These are phyloP conservation scores for Thereva nobilitata DNA, from an alignment of 2,888 invertebrate species.

Conservation along the genomic window DNA sequence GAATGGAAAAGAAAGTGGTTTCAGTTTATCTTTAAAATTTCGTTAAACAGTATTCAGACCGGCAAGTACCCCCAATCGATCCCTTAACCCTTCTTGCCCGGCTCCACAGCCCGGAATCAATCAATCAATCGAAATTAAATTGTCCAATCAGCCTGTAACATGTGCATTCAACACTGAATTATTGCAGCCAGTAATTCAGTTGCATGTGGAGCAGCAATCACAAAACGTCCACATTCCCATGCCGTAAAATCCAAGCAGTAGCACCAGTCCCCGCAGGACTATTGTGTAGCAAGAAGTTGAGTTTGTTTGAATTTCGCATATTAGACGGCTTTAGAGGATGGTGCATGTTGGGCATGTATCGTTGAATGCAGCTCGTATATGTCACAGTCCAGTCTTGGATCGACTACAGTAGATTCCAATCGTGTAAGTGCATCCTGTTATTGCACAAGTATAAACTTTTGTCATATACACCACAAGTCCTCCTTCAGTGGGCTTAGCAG, in stretches of 20 bases:
- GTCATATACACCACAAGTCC: background rate
- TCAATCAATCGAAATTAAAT: conserved; percentile 41
- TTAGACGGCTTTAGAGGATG: conserved; percentile 36
- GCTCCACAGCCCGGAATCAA: background rate
- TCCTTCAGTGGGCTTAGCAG: conserved; percentile 19
- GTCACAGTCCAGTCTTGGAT: conserved; percentile 26
- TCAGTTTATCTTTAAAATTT: too few species aligned
- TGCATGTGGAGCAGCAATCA: conserved; percentile 15
- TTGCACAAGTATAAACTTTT: background rate
- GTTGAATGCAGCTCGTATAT: conserved; percentile 2
- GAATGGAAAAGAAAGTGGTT: too few species aligned
- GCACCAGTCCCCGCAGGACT: too few species aligned
- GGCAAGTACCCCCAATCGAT: too few species aligned
- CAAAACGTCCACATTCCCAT: conserved; percentile 17
- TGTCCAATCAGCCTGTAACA: conserved; percentile 41
- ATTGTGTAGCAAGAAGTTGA: conserved; percentile 26
- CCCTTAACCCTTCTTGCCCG: background rate
- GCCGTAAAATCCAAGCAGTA: background rate
- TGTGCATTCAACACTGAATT: conserved; percentile 40
- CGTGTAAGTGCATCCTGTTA: conserved; percentile 15
- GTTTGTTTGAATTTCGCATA: conserved; percentile 40
- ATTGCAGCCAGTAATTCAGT: conserved; percentile 35
- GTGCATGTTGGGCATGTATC: conserved; percentile 9
- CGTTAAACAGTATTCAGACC: too few species aligned
- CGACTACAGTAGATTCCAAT: conserved; percentile 29